These are phyloP conservation scores for Chloroclysta siterata DNA, from an alignment of 2,888 invertebrate species.

Conservation along the genomic window DNA sequence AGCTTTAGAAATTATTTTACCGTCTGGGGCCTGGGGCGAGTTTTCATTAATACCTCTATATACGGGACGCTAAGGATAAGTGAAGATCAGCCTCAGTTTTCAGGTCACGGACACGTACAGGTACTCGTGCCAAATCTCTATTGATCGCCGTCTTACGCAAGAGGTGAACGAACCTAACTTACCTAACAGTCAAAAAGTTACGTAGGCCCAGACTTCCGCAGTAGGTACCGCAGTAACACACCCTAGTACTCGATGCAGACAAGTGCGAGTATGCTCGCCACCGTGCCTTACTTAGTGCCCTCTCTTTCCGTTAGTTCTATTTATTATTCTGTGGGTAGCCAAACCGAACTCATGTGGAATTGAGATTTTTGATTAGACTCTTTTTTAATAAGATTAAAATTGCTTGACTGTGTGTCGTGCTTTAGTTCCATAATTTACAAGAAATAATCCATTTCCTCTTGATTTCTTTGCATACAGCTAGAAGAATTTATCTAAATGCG, in stretches of 20 bases:
- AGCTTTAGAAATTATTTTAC: too few species aligned
- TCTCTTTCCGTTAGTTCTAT: background rate
- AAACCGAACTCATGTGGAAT: too few species aligned
- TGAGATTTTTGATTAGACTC: too few species aligned
- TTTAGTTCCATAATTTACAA: too few species aligned
- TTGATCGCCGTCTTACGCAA: constrained; percentile 15
- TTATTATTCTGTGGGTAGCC: too few species aligned
- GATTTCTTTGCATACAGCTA: too few species aligned
- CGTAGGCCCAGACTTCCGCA: constrained; percentile 17
- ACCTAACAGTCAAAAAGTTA: constrained; percentile 17
- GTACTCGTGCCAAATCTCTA: constrained; percentile 19
- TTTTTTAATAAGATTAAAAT: too few species aligned
- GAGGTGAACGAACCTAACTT: constrained; percentile 18
- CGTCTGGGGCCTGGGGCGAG: too few species aligned
- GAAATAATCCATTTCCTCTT: too few species aligned
- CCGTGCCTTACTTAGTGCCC: background rate
- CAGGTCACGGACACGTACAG: constrained; percentile 13
- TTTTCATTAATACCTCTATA: too few species aligned
- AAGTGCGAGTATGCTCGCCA: background rate
- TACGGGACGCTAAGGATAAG: background rate
- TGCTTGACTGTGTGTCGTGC: too few species aligned
- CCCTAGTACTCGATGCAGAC: background rate
- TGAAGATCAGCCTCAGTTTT: constrained; percentile 1
- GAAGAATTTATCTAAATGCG: too few species aligned
- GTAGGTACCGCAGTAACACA: constrained; percentile 11